phyloP scores from a whole-genome alignment of 2,888 invertebrate species.

The Cyrtodaria siliqua region DNA sequence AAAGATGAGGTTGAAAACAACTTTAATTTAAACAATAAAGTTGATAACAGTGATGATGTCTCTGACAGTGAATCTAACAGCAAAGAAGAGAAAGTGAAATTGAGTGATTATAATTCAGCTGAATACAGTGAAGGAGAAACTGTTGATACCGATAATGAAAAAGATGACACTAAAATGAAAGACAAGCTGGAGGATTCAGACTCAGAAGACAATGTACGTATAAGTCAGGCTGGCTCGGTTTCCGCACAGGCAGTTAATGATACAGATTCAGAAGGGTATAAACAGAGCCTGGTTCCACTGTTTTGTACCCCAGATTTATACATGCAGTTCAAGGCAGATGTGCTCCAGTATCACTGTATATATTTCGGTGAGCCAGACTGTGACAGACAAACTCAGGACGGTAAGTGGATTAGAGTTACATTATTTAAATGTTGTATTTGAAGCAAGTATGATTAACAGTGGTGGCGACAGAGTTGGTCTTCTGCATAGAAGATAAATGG shows the following conservation, averaged over 20 bases:
- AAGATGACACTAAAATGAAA: background rate
- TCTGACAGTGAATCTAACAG: background rate
- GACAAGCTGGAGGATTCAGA: conserved; percentile 5
- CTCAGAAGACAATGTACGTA: conserved; percentile 8
- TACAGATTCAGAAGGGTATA: conserved; percentile 24
- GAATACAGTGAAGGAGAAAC: background rate
- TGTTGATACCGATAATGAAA: background rate
- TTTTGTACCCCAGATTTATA: conserved; percentile 75
- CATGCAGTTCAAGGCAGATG: conserved; percentile 76
- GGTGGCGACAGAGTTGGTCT: no score
- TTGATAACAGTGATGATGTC: conserved; percentile 16
- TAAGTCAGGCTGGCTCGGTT: background rate
- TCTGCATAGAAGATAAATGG: no score
- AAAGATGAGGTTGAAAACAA: conserved; percentile 15
- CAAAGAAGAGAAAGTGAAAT: conserved; percentile 1
- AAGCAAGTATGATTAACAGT: no score
- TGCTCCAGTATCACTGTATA: conserved; percentile 79
- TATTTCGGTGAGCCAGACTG: conserved; percentile 78
- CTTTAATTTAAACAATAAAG: background rate
- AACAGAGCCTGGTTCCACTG: conserved; percentile 46
- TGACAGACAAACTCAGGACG: conserved; percentile 65
- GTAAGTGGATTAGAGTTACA: conserved; percentile 38
- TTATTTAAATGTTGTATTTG: no score
- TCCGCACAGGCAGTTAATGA: background rate
- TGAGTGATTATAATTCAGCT: background rate